Evolutionary conservation across 1,140 invertebrate genomes (phyloP), one percentile per base, ranked within the genome.

Genomic region (Agrypnia vestita): DNA sequence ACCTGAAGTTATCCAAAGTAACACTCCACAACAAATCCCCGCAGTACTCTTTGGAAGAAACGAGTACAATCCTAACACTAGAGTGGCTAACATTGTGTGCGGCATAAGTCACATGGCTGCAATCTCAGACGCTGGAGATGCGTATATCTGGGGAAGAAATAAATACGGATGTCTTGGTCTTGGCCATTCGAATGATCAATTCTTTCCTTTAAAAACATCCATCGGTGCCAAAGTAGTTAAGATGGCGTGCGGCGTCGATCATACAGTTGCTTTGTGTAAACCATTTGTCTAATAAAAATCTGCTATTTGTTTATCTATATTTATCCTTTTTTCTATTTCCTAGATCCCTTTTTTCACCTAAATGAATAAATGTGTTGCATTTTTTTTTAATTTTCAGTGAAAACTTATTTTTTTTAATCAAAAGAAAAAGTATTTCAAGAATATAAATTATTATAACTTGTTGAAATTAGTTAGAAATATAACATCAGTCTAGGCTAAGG

Each of bases 71-170:
- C 91, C 93, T 43, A 89, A 95, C 80, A 89, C 87, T 9, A 89
- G 88, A 84, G 94, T 97, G 6, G 84, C 86, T 0, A 92, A 93
- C 84, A 92, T 97, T 46, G 89, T 86, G 64, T 92, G 93, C 87
- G 96, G 97, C 0, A 90, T 97, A 56, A 93, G 91, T 83, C 93
- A 97, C 86, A 91, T 96, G 85, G 94, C 93, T 51, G 97, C 96
- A 0, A 85, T 97, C 4, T 97, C 94, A 10, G 93, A 92, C 79
- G 86, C 87, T 43, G 96, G 96, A 10, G 94, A 97, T 89, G 86
- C 98, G 0, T 98, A 94, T 84, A 95, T 93, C 84, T 99, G 97
- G 97, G 97, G 97, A 7, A 91, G 93, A 84, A 98, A 98, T 88
- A 92, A 93, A 84, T 91, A 92, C 82, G 94, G 95, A 0, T 95